Base-by-base conservation (phyloP, 2,113 vertebrate species). In the Verasper variegatus region DNA sequence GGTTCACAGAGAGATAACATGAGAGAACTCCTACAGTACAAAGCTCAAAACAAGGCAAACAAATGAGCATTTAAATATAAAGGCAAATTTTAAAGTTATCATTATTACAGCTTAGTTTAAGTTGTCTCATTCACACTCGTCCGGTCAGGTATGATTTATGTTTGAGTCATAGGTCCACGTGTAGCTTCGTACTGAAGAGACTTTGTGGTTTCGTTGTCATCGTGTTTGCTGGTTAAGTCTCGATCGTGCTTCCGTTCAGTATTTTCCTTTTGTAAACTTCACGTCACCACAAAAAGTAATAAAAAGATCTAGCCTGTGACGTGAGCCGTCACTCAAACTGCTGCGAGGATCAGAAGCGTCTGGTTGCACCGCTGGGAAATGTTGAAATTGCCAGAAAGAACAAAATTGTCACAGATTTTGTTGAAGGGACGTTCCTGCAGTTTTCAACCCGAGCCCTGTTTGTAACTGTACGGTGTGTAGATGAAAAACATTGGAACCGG, bases 1-100 rank as follows among this genome's bases (percentile, higher is more conserved):
- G 74, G 79, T 87, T 90, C 87, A 92, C 88, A 88, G 70, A 90
- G 71, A 86, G 63, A 35, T 9, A 74, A 86, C 73, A 82, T 68
- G 78, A 88, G 52, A 69, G 57, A 76, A 78, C 27, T 27, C 27
- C 27, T 27, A 27, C 74, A 15, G 80, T 81, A 67, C 78, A 85
- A 76, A 81, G 84, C 82, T 85, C 6, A 86, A 89, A 6, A 91
- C 81, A 71, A 91, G 84, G 83, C 78, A 78, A 12, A 27, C 12
- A 58, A 65, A 90, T 85, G 80, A 90, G 83, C 85, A 86, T 88
- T 91, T 89, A 91, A 92, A 93, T 92, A 92, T 17, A 89, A 52
- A 86, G 85, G 81, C 75, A 86, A 71, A 76, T 77, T 82, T 78
- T 80, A 87, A 81, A 89, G 61, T 62, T 76, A 87, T 86, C 88